Base-by-base conservation (phyloP, 2,888 invertebrate species). In the Platerodrilus igneus region DNA sequence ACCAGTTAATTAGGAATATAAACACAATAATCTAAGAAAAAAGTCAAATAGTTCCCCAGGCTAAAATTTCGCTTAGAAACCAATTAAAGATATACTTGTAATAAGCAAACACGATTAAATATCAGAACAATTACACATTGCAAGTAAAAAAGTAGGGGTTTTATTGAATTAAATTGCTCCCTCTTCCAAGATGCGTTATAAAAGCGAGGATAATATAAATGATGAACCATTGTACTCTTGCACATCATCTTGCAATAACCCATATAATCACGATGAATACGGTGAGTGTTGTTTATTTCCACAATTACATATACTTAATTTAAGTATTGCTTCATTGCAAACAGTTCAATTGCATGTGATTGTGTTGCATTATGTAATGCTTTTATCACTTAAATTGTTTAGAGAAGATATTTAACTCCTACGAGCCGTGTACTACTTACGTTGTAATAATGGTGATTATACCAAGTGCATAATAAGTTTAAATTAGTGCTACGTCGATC, bases 211-310 rank as follows among this genome's bases (percentile, higher is more conserved):
- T 34, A 26, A 33, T 17, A 20, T 25, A 37, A 29, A 30, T 18
- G 18, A 15, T 11, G 10, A 16, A 35, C 35, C 25, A 32, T 36
- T 40, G 27, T 30, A 20, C 30, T 40, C 32, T 29, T 35, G 28
- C 28, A 34, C 32, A 32, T 45, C 34, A 27, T 41, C 17, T n/a
- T 30, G n/a, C 33, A 34, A 22, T 20, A 34, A 36, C 27, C 9
- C 21, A 32, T n/a, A 32, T 33, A 3, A 33, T 32, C 41, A 53
- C 48, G 47, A 53, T 51, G 41, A 47, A 51, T 41, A 48, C 47
- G 53, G 53, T 53, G 48, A 53, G 53, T 51, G 47, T 25, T 47
- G 35, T 36, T 40, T 46, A 35, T n/a, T n/a, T n/a, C n/a, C 35
- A 31, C 23, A 40, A 27, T 13, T 33, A 23, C 15, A 16, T 4